These are phyloP conservation scores for Caligus rogercresseyi DNA, from an alignment of 1,140 invertebrate genomes.

Conservation along the genomic window DNA sequence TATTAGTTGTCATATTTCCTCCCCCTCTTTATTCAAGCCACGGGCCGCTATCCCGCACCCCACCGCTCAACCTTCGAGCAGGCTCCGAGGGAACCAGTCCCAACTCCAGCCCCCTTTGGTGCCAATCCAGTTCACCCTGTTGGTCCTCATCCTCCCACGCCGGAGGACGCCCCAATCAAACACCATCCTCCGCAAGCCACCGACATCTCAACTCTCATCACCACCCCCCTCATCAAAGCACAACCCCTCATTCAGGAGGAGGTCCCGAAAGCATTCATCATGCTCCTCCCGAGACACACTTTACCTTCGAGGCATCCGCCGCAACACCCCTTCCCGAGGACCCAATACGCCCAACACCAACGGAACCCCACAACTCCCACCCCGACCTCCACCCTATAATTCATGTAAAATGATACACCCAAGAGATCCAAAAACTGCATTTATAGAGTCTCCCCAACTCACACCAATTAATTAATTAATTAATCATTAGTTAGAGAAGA, in stretches of 20 bases:
- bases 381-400: neutral
- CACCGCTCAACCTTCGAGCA: neutral
- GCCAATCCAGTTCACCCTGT: neutral
- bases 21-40: no score
- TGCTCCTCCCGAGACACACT: neutral
- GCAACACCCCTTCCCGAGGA: neutral
- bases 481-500: no score
- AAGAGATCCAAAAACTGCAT: no score
- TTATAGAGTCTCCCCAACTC: no score
- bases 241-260: neutral
- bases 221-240: neutral
- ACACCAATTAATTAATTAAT: no score
- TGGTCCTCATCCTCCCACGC: neutral
- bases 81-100: neutral
- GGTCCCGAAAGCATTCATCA: no score
- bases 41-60: neutral
- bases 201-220: neutral
- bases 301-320: neutral
- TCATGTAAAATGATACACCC: no score
- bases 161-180: neutral
- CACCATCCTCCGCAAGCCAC: neutral
- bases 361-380: neutral
- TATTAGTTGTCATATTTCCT: no score
- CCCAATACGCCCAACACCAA: neutral
- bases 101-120: slow-evolving; percentile 1